Evolutionary conservation across 37 sponge, comb jelly and placozoan genomes (phyloP).

Genomic region (Beroe ovata): DNA sequence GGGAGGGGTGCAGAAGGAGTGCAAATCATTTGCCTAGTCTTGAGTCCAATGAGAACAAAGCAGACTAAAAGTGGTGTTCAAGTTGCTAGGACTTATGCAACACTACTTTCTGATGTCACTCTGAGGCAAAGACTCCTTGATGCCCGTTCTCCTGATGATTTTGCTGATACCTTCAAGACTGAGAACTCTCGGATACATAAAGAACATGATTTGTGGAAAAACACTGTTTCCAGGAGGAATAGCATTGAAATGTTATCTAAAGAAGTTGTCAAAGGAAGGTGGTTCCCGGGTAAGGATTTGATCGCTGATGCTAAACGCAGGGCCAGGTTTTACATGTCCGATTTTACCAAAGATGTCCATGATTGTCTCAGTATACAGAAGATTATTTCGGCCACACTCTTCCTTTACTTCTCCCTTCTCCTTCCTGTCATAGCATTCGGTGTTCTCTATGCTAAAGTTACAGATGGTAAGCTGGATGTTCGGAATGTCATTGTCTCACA

Average conservation of each 20-base stretch:
- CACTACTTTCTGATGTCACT: constrained; percentile 39
- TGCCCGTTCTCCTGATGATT: constrained; percentile 17
- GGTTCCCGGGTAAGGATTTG: neutral
- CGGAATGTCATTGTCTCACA: neutral
- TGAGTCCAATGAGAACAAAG: constrained; percentile 14
- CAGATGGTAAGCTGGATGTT: constrained; percentile 3
- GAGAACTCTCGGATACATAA: constrained; percentile 13
- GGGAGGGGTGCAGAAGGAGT: constrained; percentile 27
- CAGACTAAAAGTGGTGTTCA: constrained; percentile 39
- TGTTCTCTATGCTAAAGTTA: neutral
- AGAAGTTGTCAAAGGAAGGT: neutral
- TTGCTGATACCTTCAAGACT: constrained; percentile 3
- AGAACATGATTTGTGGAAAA: constrained; percentile 22
- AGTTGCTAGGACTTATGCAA: constrained; percentile 67
- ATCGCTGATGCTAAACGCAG: neutral
- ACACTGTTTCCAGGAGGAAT: neutral
- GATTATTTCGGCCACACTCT: constrained; percentile 8
- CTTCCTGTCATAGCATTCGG: constrained; percentile 31
- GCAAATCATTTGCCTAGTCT: constrained; percentile 8
- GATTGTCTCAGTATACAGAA: neutral
- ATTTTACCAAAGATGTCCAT: neutral
- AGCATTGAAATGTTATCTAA: neutral
- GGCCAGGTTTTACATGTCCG: neutral
- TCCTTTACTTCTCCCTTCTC: constrained; percentile 34
- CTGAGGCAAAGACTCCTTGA: constrained; percentile 53